Evolutionary conservation across 2,797 vertebrate species (phyloP), one percentile per base, ranked within the genome.

Genomic region (Oryzias sinensis): DNA sequence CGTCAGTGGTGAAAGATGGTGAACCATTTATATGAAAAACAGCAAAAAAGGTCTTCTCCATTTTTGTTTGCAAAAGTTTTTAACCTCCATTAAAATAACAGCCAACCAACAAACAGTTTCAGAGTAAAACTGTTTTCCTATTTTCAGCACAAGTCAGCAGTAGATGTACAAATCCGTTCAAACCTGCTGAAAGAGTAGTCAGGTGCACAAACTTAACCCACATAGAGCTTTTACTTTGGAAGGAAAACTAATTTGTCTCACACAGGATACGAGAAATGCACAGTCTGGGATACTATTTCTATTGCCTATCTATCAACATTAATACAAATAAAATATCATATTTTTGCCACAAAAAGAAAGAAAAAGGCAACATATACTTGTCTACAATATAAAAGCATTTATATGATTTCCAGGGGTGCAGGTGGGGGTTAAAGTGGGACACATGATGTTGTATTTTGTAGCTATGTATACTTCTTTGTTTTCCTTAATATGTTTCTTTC

Each of bases 181-280:
- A 53, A 49, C 70, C 16, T 78, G 82, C 84, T 85, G 81, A 86
- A 79, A 74, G 59, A 49, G 76, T 76, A 82, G 59, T 74, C 60
- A 69, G 67, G 60, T 62, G 49, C 53, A 16, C 40, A 62, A 49
- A 62, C 24, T 62, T 68, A 78, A 80, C 79, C 75, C 76, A 70
- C 59, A 74, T 80, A 59, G 61, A 75, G 54, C 17, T 68, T 74
- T 62, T 54, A 66, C 22, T 61, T 54, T 61, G 80, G 79, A 56
- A 57, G 37, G 6, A 29, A 66, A 73, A 68, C 44, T 18, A 62
- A 77, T 76, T 63, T 18, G 66, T 67, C 70, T 80, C 53, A 49
- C 49, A 62, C 47, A 53, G 46, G 48, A 64, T 40, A 24, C 46
- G 24, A 66, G 47, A 56, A 66, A 45, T 33, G 57, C 37, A 53